Conservation (phyloP, 2,113 vertebrate species). For the Pheucticus melanocephalus region DNA sequence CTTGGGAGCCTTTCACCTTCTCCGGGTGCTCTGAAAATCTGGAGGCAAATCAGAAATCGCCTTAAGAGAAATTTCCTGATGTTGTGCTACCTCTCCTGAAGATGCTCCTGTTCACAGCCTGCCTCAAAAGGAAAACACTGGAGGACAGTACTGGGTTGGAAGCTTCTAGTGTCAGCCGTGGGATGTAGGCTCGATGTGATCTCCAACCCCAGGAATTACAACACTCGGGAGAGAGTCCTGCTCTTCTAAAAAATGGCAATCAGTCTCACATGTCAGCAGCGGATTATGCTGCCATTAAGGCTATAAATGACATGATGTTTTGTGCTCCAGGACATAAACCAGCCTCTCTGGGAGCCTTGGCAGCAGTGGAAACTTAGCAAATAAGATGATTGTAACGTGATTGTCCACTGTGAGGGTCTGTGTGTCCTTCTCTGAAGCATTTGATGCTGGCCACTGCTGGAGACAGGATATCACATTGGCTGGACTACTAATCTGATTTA, state of each 20-base stretch:
- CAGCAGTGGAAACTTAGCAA: not conserved
- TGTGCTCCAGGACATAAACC: not conserved
- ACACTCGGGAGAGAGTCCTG: accelerated
- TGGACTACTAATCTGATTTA: constrained; percentile 56
- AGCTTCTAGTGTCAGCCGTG: not conserved
- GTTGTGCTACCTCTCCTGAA: not conserved
- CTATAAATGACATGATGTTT: not conserved
- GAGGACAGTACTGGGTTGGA: not conserved
- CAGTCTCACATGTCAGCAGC: not conserved
- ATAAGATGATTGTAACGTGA: not conserved
- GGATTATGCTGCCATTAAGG: not conserved
- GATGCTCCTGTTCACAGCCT: not conserved
- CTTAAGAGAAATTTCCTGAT: not conserved
- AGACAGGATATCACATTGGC: constrained; percentile 29
- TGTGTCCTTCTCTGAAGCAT: constrained; percentile 21
- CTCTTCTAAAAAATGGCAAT: not conserved
- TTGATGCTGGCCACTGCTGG: constrained; percentile 18
- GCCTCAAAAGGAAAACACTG: not conserved
- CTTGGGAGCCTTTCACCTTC: constrained; percentile 44
- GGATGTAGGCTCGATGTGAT: accelerated
- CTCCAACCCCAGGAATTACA: not conserved
- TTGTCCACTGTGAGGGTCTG: not conserved
- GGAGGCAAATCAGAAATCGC: constrained; percentile 15
- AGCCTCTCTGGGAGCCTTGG: not conserved
- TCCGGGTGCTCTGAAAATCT: constrained; percentile 3